Percentiles rank a stretch among this genome's conserved stretches.
Evolutionary conservation across 1,140 invertebrate genomes (phyloP).

Genomic region (Sminthurides bifidus): DNA sequence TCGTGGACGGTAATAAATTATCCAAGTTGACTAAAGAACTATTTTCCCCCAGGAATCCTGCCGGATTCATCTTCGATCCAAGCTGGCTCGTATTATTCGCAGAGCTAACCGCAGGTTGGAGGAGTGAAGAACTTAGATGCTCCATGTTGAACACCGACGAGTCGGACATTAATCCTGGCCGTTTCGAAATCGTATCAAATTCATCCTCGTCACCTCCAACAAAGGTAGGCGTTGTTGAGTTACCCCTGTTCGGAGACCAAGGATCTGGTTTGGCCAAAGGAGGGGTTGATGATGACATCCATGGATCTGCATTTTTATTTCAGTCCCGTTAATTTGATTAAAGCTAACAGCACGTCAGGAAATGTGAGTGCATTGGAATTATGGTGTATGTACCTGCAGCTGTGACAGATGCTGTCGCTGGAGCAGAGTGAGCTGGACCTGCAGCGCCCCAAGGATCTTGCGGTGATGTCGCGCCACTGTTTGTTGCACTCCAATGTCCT

Average conservation of each 20-base stretch:
- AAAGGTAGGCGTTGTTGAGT: conserved; percentile 41
- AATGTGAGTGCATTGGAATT: not conserved
- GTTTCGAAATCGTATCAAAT: conserved; percentile 68
- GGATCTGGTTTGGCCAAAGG: conserved; percentile 37
- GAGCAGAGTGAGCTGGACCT: not conserved
- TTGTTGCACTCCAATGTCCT: conserved; percentile 29
- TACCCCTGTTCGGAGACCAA: conserved; percentile 38
- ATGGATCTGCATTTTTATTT: conserved; percentile 43
- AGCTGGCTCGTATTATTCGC: conserved; percentile 38
- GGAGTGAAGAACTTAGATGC: conserved; percentile 45
- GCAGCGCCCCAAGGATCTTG: conserved; percentile 25
- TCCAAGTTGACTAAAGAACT: conserved; percentile 87
- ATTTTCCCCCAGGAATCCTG: conserved; percentile 87
- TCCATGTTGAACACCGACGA: conserved; percentile 49
- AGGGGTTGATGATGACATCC: conserved; percentile 36
- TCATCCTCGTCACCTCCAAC: conserved; percentile 51
- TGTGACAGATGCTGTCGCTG: conserved; percentile 4
- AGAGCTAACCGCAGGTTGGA: conserved; percentile 27
- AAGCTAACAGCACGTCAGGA: not conserved
- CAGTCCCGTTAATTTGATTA: not conserved
- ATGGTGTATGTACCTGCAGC: conserved; percentile 7
- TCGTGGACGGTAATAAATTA: conserved; percentile 64
- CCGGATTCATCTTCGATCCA: conserved; percentile 66
- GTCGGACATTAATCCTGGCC: conserved; percentile 32
- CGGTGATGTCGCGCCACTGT: conserved; percentile 26